Evolutionary conservation across 2,113 vertebrate species (phyloP).

Genomic region (Glaucomys volans): DNA sequence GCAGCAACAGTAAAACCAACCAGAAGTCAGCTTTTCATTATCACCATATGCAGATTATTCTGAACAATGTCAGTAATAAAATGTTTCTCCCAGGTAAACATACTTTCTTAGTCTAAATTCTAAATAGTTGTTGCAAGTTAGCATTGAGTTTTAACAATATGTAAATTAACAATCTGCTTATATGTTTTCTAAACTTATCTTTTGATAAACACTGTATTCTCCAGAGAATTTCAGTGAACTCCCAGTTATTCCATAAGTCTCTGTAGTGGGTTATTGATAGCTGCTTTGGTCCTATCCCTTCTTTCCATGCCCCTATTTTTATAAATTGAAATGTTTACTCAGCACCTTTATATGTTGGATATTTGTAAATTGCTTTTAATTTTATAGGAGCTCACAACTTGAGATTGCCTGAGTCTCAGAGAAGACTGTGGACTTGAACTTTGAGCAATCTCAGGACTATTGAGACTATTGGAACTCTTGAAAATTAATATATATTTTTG

Average conservation of each 20-base stretch:
- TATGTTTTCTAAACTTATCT: background rate
- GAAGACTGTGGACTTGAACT: too few species aligned
- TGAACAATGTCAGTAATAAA: slow-evolving; percentile 45
- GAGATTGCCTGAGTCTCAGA: too few species aligned
- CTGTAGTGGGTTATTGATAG: background rate
- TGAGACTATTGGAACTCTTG: too few species aligned
- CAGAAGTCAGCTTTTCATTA: background rate
- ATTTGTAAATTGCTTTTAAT: too few species aligned
- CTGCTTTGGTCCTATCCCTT: too few species aligned
- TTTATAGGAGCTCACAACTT: too few species aligned
- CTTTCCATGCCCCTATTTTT: too few species aligned
- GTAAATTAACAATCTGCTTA: background rate
- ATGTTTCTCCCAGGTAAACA: background rate
- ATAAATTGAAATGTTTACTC: too few species aligned
- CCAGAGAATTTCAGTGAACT: background rate
- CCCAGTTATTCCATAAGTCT: background rate
- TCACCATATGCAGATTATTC: background rate
- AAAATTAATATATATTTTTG: too few species aligned
- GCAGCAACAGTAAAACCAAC: background rate
- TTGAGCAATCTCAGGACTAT: too few species aligned
- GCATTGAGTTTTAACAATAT: background rate
- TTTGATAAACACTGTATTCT: background rate
- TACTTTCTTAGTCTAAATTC: background rate
- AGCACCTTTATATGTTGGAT: too few species aligned
- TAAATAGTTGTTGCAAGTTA: background rate